Conservation (phyloP, 92 coral and sea anemone genomes). For the Paramuricea clavata region DNA sequence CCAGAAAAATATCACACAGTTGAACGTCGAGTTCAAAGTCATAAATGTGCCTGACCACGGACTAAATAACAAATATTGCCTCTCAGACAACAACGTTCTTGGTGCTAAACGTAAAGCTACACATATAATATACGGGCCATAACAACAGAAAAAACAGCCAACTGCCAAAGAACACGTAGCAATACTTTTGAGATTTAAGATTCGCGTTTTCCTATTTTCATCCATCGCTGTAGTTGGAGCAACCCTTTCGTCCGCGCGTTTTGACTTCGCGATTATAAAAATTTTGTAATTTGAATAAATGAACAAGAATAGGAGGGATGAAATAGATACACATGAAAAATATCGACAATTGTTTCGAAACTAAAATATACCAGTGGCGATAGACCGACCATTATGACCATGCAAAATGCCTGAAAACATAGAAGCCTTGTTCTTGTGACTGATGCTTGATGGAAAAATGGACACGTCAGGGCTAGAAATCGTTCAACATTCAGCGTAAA, state of each 20-base stretch:
- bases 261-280: no score
- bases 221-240: background rate
- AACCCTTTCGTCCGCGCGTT: background rate
- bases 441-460: background rate
- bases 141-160: background rate
- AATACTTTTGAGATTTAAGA: background rate
- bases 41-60: no score
- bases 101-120: background rate
- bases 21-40: slow-evolving; percentile 4
- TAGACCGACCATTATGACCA: background rate
- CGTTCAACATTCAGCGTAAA: background rate
- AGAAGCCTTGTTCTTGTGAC: background rate
- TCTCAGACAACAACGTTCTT: no score
- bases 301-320: no score
- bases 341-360: no score
- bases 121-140: background rate
- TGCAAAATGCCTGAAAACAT: background rate
- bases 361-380: no score
- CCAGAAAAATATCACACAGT: slow-evolving; percentile 3
- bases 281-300: no score
- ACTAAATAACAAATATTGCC: no score
- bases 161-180: background rate
- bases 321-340: no score
- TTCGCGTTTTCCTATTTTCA: background rate
- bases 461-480: background rate